Conservation (phyloP, 2,888 invertebrate species). For the Stenodera caucasica region DNA sequence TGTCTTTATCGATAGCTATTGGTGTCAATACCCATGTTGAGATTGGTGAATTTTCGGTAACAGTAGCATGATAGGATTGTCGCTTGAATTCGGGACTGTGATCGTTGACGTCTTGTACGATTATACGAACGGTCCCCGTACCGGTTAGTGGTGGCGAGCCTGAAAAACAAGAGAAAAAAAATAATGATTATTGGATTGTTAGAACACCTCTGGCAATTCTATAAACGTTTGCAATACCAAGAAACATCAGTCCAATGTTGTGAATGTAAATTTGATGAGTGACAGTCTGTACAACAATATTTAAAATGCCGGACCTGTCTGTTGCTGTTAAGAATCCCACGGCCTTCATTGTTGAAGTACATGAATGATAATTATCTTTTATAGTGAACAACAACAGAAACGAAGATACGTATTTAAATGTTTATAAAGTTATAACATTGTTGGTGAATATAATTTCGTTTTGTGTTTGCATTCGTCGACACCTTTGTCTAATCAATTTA, state of each 20-base stretch:
- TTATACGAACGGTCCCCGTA: constrained; percentile 84
- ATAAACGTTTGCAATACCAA: constrained; percentile 18
- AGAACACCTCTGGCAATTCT: constrained; percentile 17
- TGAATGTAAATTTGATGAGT: constrained; percentile 27
- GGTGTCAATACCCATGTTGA: constrained; percentile 79
- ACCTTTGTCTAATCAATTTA: constrained; percentile 20
- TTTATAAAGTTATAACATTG: constrained; percentile 13
- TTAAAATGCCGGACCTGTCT: constrained; percentile 31
- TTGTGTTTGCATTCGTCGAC: constrained; percentile 14
- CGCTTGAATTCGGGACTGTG: constrained; percentile 87
- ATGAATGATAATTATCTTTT: constrained; percentile 36
- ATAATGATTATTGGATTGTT: constrained; percentile 9
- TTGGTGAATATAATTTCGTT: constrained; percentile 16
- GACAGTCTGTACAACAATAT: constrained; percentile 20
- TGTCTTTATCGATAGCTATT: constrained; percentile 78
- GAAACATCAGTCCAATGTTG: constrained; percentile 19
- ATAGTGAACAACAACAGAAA: neutral
- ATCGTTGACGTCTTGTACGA: constrained; percentile 94
- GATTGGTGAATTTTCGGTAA: constrained; percentile 80
- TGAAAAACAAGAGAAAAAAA: constrained; percentile 48
- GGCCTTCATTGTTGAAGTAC: constrained; percentile 33
- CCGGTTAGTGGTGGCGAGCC: constrained; percentile 92
- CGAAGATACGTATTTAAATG: neutral
- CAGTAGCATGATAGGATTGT: constrained; percentile 74
- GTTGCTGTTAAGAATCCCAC: constrained; percentile 33